Conservation (phyloP, 2,797 vertebrate genomes). For the Lindbergichthys nudifrons region DNA sequence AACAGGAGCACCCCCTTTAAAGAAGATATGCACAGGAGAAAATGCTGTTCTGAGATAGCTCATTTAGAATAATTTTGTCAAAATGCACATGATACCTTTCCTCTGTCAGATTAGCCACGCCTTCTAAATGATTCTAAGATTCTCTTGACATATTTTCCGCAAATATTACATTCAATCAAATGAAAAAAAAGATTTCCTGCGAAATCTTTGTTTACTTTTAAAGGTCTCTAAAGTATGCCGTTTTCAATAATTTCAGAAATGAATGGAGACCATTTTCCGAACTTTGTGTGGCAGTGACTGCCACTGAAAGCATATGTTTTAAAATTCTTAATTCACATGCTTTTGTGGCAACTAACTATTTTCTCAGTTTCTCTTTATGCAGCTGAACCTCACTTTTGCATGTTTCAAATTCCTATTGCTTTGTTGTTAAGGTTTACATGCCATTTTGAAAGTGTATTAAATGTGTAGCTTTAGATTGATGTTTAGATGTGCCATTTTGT, state of each 20-base stretch:
- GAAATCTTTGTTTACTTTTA: slow-evolving; percentile 40
- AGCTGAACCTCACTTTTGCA: slow-evolving; percentile 53
- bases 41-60: slow-evolving; percentile 90
- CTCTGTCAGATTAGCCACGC: slow-evolving; percentile 53
- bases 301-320: slow-evolving; percentile 27
- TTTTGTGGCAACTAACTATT: slow-evolving; percentile 33
- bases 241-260: slow-evolving; percentile 30
- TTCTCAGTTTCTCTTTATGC: slow-evolving; percentile 12
- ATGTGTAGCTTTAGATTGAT: slow-evolving; percentile 48
- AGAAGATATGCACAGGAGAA: slow-evolving; percentile 94
- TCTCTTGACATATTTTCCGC: slow-evolving; percentile 49
- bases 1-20: slow-evolving; percentile 91
- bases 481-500: slow-evolving; percentile 56
- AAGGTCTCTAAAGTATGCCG: slow-evolving; percentile 29
- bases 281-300: slow-evolving; percentile 23
- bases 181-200: slow-evolving; percentile 40
- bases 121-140: slow-evolving; percentile 50
- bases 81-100: slow-evolving; percentile 56
- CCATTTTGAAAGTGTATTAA: slow-evolving; percentile 42
- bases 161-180: slow-evolving; percentile 54
- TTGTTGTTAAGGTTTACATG: slow-evolving; percentile 36
- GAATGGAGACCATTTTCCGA: slow-evolving; percentile 17
- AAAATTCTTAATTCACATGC: slow-evolving; percentile 32
- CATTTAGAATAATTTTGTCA: slow-evolving; percentile 53
- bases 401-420: slow-evolving; percentile 50